Conservation (phyloP, 1,140 invertebrate species). For the Caerostris darwini region DNA sequence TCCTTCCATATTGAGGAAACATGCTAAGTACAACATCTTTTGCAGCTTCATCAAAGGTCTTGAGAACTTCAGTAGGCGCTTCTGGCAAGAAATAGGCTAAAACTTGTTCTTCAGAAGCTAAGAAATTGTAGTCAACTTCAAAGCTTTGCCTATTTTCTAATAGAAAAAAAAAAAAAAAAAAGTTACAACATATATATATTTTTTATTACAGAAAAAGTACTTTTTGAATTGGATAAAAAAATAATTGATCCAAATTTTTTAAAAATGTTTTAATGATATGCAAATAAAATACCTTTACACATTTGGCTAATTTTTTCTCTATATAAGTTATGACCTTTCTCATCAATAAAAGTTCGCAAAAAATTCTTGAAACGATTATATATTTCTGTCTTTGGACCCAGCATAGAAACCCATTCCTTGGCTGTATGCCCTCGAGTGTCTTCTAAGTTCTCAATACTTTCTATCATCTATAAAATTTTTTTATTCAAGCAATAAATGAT, state of each 20-base stretch:
- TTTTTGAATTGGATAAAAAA: background rate
- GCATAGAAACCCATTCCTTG: slow-evolving; percentile 97
- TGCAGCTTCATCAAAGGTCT: slow-evolving; percentile 97
- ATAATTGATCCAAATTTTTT: background rate
- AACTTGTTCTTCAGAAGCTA: slow-evolving; percentile 94
- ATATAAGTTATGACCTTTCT: slow-evolving; percentile 93
- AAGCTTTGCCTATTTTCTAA: slow-evolving; percentile 89
- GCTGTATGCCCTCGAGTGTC: slow-evolving; percentile 90
- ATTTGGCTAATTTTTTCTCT: slow-evolving; percentile 96
- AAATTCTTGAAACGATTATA: slow-evolving; percentile 98
- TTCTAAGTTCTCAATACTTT: slow-evolving; percentile 98
- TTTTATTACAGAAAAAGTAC: background rate
- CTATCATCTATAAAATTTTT: slow-evolving; percentile 87
- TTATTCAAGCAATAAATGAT: background rate
- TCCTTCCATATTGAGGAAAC: slow-evolving; percentile 97
- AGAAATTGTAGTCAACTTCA: slow-evolving; percentile 94
- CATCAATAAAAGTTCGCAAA: slow-evolving; percentile 93
- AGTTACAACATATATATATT: slow-evolving; percentile 66
- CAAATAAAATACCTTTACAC: slow-evolving; percentile 88
- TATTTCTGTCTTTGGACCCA: slow-evolving; percentile 97
- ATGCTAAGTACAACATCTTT: slow-evolving; percentile 96
- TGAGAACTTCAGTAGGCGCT: slow-evolving; percentile 96
- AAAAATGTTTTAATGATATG: background rate
- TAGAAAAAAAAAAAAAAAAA: slow-evolving; percentile 78
- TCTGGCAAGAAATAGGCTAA: slow-evolving; percentile 98